phyloP scores from a whole-genome alignment of 1,140 invertebrate species.

The Drosophila ohnishii region DNA sequence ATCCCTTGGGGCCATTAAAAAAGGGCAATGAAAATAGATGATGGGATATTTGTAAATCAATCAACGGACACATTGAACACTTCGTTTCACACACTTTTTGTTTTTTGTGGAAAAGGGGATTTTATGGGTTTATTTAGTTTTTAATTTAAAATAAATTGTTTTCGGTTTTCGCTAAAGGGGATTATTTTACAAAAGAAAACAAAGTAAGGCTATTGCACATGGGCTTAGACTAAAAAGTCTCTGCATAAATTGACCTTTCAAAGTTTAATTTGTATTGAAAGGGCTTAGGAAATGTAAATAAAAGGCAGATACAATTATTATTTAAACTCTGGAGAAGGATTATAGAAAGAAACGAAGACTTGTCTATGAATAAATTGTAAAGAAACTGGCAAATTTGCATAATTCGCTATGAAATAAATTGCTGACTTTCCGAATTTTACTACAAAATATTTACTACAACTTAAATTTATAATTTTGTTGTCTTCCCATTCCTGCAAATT shows the following conservation, averaged over 20 bases:
- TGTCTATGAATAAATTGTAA: background rate
- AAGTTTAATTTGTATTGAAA: constrained; percentile 4
- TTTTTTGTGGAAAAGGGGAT: background rate
- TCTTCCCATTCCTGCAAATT: background rate
- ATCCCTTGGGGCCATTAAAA: constrained; percentile 28
- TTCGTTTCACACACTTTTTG: constrained; percentile 19
- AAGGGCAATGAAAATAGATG: constrained; percentile 28
- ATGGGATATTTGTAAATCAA: constrained; percentile 44
- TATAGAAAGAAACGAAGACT: background rate
- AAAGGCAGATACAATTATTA: too few species aligned
- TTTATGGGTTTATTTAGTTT: constrained; percentile 23
- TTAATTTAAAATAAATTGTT: constrained; percentile 34
- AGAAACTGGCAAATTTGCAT: background rate
- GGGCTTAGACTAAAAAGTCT: constrained; percentile 3
- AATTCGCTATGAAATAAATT: background rate
- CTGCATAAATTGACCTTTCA: constrained; percentile 8
- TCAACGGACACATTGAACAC: constrained; percentile 41
- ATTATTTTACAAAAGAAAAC: background rate
- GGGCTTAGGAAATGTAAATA: background rate
- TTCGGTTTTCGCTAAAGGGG: background rate
- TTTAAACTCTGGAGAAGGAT: background rate
- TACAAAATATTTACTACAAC: background rate
- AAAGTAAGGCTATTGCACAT: constrained; percentile 1
- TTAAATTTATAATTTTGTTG: background rate
- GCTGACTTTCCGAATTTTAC: background rate